phyloP scores from a whole-genome alignment of 2,797 vertebrate genomes.

The Semaprochilodus insignis region DNA sequence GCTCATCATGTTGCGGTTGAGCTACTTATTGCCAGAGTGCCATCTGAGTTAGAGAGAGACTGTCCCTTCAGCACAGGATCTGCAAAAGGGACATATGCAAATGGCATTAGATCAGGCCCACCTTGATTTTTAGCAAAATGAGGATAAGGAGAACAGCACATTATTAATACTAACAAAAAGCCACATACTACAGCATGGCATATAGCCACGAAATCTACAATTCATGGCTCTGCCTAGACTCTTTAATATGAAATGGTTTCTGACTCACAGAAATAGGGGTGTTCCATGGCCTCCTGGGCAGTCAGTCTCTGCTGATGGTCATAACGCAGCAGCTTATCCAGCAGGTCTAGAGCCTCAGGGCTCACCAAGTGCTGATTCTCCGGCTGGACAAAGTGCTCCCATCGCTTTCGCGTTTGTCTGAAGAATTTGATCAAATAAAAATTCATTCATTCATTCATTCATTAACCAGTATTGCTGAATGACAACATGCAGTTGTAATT shows the following conservation, averaged over 20 bases:
- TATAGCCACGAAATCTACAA: too few relatives aligned
- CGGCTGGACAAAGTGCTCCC: conserved; percentile 98
- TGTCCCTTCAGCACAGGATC: conserved; percentile 85
- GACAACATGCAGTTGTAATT: neutral
- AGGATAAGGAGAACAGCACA: neutral
- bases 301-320: conserved; percentile 98
- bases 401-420: conserved; percentile 94
- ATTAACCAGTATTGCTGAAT: neutral
- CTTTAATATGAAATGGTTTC: neutral
- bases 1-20: conserved; percentile 82
- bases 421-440: neutral
- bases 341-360: conserved; percentile 92
- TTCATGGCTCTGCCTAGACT: neutral
- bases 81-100: conserved; percentile 56
- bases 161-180: neutral
- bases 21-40: conserved; percentile 82
- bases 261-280: conserved; percentile 91
- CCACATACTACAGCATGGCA: neutral
- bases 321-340: conserved; percentile 97
- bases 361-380: conserved; percentile 98
- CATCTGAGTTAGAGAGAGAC: conserved; percentile 78
- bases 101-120: neutral
- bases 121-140: neutral
- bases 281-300: conserved; percentile 96
- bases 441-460: too few relatives aligned